Base-by-base conservation (phyloP, 2,113 vertebrate genomes). In the Daubentonia madagascariensis region DNA sequence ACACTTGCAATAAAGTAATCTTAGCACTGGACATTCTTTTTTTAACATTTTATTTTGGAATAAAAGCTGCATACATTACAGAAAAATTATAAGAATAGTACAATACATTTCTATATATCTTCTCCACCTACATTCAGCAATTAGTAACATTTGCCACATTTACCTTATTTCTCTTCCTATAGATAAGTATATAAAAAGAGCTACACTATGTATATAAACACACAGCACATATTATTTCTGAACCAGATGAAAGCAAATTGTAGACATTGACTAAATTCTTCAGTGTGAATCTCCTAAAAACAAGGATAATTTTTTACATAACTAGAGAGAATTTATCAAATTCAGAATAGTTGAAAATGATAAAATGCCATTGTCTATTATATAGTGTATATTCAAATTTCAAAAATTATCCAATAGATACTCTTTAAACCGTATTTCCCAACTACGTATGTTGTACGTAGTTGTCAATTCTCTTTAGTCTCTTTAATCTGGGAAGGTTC, bases 1-100 rank as follows among this genome's bases (percentile, higher is more conserved):
- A 30, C 18, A 85, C 14, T 89, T 94, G 54, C 17, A 84, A 76
- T 80, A 50, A 48, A 83, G 8, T 91, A 35, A 85, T 65, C 10
- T 93, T 95, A 83, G 32, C 50, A 28, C 57, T 73, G 70, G 8
- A 67, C 30, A n/a, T 68, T 65, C 61, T 75, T 40, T n/a, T 90
- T 93, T 95, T 73, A 28, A 20, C 35, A 45, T 93, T 84, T 83
- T 83, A 89, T 73, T 94, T 97, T 86, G 11, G 22, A 92, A 84
- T 65, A 37, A 54, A 43, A 75, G 73, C 25, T 91, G 13, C 22
- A 92, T 50, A 70, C 2, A 8, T 48, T 84, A 23, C 6, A 54
- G 91, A 63, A 37, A 61, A 87, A 85, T 48, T 97, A 22, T 73
- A 89, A 70, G 20, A 68, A 11, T 43, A n/a, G 4, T 85, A 67